These are phyloP conservation scores for Ceramica pisi DNA, from an alignment of 2,888 invertebrate genomes.

Conservation along the genomic window DNA sequence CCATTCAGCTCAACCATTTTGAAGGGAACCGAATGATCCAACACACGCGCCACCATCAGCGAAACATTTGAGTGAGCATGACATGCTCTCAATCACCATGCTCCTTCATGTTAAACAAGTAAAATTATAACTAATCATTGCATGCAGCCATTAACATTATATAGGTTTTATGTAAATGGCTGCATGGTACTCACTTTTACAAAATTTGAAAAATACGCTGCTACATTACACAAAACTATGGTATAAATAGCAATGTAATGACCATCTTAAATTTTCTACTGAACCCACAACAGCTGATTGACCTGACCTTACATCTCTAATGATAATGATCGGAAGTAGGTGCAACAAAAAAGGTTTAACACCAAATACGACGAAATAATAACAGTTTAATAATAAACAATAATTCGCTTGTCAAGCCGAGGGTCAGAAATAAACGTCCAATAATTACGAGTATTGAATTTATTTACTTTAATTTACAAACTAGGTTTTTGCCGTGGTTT, in stretches of 20 bases:
- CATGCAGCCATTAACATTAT: no score
- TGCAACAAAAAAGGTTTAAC: slow-evolving; percentile 41
- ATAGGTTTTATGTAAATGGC: no score
- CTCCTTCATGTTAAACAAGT: no score
- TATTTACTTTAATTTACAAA: slow-evolving; percentile 33
- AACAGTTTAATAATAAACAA: slow-evolving; percentile 30
- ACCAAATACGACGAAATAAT: slow-evolving; percentile 48
- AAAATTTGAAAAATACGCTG: no score
- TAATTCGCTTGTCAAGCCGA: slow-evolving; percentile 43
- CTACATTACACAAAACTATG: no score
- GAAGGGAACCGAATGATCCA: no score
- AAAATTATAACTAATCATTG: no score
- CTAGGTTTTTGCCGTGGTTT: neutral
- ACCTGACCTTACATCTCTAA: slow-evolving; percentile 15
- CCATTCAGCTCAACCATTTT: no score
- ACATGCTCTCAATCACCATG: no score
- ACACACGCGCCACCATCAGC: no score
- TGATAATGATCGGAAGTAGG: slow-evolving; percentile 54
- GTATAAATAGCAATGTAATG: neutral
- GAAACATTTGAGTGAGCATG: no score
- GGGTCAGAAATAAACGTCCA: slow-evolving; percentile 48
- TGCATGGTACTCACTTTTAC: no score
- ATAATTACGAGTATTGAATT: slow-evolving; percentile 51
- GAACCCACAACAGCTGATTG: slow-evolving; percentile 14
- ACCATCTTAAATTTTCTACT: neutral